Evolutionary conservation across 2,888 invertebrate species (phyloP).

Genomic region (Dilophus febrilis): DNA sequence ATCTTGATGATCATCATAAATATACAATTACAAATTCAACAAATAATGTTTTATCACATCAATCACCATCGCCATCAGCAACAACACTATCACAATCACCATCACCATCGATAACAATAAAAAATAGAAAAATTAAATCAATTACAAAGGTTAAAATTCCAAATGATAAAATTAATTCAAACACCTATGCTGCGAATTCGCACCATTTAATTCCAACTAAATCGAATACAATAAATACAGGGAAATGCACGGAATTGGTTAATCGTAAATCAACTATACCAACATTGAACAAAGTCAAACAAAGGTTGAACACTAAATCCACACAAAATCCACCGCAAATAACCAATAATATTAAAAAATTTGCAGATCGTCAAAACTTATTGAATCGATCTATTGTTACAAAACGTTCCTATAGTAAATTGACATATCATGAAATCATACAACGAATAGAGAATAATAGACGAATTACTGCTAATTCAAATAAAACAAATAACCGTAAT

Average conservation of each 20-base stretch:
- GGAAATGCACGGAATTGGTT: neutral
- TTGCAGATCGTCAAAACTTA: too few relatives aligned
- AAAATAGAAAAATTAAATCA: neutral
- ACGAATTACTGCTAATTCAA: too few relatives aligned
- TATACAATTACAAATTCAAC: too few relatives aligned
- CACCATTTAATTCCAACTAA: neutral
- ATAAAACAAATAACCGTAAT: too few relatives aligned
- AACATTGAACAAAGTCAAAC: too few relatives aligned
- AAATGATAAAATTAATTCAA: neutral
- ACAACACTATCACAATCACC: slow-evolving; percentile 3
- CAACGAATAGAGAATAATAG: slow-evolving; percentile 39
- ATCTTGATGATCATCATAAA: too few relatives aligned
- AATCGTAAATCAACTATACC: too few relatives aligned
- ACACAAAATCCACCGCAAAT: too few relatives aligned
- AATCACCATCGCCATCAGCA: neutral
- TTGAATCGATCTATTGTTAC: too few relatives aligned
- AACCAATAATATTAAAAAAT: too few relatives aligned
- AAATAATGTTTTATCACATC: neutral
- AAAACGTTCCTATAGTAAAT: slow-evolving; percentile 13
- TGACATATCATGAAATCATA: slow-evolving; percentile 35
- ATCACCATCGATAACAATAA: slow-evolving; percentile 3
- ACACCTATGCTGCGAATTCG: neutral
- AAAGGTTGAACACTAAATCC: too few relatives aligned
- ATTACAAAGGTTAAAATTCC: neutral
- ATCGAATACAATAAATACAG: neutral